A percentile compares a stretch with the other conserved stretches of the same genome.
Evolutionary conservation across 2,797 vertebrate genomes (phyloP).

Genomic region (Amniataba percoides): DNA sequence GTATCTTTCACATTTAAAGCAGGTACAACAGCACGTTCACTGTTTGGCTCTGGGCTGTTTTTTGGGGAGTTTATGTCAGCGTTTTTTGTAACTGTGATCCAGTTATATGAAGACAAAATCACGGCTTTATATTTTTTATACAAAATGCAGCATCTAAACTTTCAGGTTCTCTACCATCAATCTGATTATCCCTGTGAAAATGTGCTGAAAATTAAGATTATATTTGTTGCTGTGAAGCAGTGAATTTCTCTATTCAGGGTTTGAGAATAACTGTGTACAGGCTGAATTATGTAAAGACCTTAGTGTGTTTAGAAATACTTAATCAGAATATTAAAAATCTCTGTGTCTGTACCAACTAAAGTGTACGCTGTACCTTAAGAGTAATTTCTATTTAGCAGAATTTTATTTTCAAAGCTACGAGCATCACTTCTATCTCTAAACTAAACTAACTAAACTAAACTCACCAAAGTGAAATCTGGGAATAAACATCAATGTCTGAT

Average conservation of each 20-base stretch:
- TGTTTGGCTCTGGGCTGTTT: too few species aligned
- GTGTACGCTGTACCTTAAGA: neutral
- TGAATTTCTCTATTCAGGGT: neutral
- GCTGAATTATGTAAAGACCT: neutral
- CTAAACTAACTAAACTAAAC: neutral
- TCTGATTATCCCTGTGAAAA: neutral
- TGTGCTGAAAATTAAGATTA: neutral
- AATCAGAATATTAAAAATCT: neutral
- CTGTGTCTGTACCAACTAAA: too few species aligned
- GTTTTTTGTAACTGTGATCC: neutral
- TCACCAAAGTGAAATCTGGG: neutral
- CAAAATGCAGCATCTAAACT: neutral
- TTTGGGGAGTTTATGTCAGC: too few species aligned
- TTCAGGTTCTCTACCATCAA: neutral
- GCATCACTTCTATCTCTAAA: neutral
- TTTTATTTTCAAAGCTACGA: neutral
- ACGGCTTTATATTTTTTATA: neutral
- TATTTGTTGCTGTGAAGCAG: too few species aligned
- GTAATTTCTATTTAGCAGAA: neutral
- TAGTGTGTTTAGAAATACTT: neutral
- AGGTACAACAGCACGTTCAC: too few species aligned
- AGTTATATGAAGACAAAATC: neutral
- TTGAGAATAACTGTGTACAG: neutral
- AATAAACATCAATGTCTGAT: neutral
- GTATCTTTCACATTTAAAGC: neutral